Percentiles rank a stretch among this genome's conserved stretches.
These are phyloP conservation scores for Larimichthys polyactis DNA, from an alignment of 2,113 vertebrate species.

Conservation along the genomic window DNA sequence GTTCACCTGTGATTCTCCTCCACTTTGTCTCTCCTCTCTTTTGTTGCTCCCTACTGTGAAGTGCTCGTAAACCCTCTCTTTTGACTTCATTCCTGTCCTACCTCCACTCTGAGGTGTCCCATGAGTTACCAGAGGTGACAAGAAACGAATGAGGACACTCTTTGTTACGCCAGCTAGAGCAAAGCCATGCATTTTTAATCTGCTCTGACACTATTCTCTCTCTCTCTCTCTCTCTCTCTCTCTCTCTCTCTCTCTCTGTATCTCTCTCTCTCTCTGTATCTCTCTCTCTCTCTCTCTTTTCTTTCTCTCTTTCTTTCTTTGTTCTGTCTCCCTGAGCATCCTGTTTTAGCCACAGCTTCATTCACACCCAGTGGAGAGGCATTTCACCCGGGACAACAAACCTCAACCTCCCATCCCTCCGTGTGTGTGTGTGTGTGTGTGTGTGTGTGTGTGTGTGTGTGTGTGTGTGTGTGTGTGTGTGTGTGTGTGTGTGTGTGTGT, in stretches of 20 bases:
- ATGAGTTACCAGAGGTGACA: slow-evolving; percentile 70
- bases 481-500: neutral
- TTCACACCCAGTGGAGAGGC: slow-evolving; percentile 50
- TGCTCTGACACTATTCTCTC: slow-evolving; percentile 41
- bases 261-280: neutral
- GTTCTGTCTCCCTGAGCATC: neutral
- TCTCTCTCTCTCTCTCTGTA: neutral
- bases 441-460: slow-evolving; percentile 8
- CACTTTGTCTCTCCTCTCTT: neutral
- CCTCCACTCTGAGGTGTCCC: slow-evolving; percentile 33
- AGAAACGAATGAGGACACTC: slow-evolving; percentile 73
- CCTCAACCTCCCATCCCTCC: slow-evolving; percentile 28
- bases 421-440: neutral
- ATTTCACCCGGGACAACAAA: slow-evolving; percentile 61
- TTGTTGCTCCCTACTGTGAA: slow-evolving; percentile 1
- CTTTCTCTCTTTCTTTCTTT: neutral
- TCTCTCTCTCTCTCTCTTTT: neutral
- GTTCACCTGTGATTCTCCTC: slow-evolving; percentile 8
- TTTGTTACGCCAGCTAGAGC: slow-evolving; percentile 65
- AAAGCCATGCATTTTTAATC: slow-evolving; percentile 78
- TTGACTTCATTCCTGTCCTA: neutral
- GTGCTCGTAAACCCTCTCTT: neutral
- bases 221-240: neutral
- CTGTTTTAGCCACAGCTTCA: slow-evolving; percentile 40
- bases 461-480: slow-evolving; percentile 10